Evolutionary conservation across 2,113 vertebrate genomes (phyloP).

Genomic region (Pandion haliaetus): DNA sequence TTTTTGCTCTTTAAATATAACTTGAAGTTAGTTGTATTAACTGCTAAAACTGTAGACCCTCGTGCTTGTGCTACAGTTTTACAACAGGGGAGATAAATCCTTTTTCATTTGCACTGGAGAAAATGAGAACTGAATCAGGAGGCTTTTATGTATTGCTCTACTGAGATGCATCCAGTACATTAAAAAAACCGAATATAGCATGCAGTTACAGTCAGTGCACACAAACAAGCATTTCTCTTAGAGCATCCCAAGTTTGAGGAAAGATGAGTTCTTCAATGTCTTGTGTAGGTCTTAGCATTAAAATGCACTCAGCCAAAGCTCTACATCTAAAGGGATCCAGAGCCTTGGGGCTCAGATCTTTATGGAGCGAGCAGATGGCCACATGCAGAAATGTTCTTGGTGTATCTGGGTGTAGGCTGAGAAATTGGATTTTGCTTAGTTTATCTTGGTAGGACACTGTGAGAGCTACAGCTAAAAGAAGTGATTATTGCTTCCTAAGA

Average conservation of each 20-base stretch:
- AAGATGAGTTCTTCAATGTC: background rate
- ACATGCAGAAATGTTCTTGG: background rate
- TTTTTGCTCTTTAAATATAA: background rate
- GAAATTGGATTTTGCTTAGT: slow-evolving; percentile 50
- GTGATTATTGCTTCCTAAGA: background rate
- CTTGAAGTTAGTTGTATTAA: background rate
- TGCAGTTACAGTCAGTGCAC: background rate
- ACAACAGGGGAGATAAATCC: background rate
- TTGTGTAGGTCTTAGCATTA: background rate
- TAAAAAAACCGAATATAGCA: background rate
- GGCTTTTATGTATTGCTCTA: background rate
- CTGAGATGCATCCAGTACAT: background rate
- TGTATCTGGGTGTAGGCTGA: slow-evolving; percentile 42
- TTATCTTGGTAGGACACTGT: slow-evolving; percentile 3
- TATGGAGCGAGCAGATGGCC: background rate
- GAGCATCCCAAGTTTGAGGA: background rate
- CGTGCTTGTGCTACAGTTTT: background rate
- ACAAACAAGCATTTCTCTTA: background rate
- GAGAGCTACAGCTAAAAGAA: slow-evolving; percentile 14
- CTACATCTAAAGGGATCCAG: background rate
- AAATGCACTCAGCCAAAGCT: background rate
- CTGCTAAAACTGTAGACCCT: background rate
- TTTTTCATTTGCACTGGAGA: background rate
- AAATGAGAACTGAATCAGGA: background rate
- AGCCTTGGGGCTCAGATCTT: slow-evolving; percentile 12